These are phyloP conservation scores for Mechanitis mazaeus DNA, from an alignment of 2,888 invertebrate genomes.

Conservation along the genomic window DNA sequence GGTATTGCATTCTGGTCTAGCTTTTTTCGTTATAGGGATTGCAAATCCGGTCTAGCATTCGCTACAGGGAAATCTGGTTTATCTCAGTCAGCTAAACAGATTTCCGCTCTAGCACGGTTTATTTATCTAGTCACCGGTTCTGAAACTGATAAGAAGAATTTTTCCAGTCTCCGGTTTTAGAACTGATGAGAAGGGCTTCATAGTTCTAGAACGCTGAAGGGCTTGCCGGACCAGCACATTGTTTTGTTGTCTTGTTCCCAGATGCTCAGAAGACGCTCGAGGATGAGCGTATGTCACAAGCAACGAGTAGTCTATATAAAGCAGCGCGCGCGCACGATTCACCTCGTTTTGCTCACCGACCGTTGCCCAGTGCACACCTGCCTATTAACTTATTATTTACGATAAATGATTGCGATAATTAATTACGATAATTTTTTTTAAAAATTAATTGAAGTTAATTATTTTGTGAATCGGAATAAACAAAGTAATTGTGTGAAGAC, in stretches of 20 bases:
- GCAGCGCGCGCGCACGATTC: no score
- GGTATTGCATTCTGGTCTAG: background rate
- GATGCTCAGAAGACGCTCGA: constrained; percentile 6
- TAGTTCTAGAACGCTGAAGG: constrained; percentile 1
- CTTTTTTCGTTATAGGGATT: background rate
- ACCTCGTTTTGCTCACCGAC: no score
- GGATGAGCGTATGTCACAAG: constrained; percentile 8
- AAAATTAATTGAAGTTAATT: no score
- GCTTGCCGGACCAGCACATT: background rate
- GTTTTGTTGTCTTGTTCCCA: background rate
- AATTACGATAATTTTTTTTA: no score
- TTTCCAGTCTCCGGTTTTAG: background rate
- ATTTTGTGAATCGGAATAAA: no score
- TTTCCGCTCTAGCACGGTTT: no score
- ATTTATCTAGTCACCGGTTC: no score
- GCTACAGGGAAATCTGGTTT: background rate
- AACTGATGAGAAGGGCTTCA: background rate
- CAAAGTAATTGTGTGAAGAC: no score
- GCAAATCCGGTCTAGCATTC: constrained; percentile 4
- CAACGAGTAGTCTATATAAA: no score
- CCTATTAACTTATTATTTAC: background rate
- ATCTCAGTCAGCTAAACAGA: background rate
- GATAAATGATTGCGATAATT: no score
- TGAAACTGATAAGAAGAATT: background rate
- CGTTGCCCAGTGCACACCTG: no score